Percentiles rank a stretch among this genome's conserved stretches.
phyloP scores from a whole-genome alignment of 2,113 vertebrate species.

The Spermophilus dauricus region DNA sequence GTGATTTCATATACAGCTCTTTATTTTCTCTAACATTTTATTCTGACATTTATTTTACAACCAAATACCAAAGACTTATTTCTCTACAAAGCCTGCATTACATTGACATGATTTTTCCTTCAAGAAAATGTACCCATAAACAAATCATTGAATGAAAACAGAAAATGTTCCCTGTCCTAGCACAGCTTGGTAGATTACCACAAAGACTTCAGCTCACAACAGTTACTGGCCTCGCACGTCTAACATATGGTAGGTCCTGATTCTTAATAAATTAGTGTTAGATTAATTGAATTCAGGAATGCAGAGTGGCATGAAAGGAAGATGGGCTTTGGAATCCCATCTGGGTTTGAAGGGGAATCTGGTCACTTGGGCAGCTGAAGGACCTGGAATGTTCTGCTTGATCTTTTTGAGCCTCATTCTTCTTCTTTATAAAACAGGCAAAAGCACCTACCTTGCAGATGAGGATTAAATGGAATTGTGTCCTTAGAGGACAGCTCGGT shows the following conservation, averaged over 20 bases:
- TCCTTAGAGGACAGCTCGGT: not conserved
- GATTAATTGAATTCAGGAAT: conserved; percentile 11
- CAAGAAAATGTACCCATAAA: conserved; percentile 79
- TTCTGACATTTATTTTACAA: conserved; percentile 85
- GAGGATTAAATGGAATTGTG: not conserved
- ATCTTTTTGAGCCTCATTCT: not conserved
- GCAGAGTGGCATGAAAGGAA: not conserved
- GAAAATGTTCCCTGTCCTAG: conserved; percentile 25
- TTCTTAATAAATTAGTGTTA: not conserved
- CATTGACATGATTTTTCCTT: conserved; percentile 78
- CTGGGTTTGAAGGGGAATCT: not conserved
- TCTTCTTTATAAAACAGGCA: not conserved
- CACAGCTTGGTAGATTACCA: not conserved
- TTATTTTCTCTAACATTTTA: conserved; percentile 84
- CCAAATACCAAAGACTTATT: conserved; percentile 83
- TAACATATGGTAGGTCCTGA: not conserved
- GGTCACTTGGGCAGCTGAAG: not conserved
- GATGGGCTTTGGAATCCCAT: not conserved
- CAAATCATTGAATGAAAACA: conserved; percentile 73
- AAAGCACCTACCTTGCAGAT: not conserved
- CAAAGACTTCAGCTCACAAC: not conserved
- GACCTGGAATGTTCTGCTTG: not conserved
- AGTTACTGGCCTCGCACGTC: not conserved
- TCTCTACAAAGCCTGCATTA: conserved; percentile 79
- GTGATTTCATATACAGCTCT: conserved; percentile 78